Base-by-base conservation (phyloP, 2,888 invertebrate genomes). In the Nomada ruficornis region DNA sequence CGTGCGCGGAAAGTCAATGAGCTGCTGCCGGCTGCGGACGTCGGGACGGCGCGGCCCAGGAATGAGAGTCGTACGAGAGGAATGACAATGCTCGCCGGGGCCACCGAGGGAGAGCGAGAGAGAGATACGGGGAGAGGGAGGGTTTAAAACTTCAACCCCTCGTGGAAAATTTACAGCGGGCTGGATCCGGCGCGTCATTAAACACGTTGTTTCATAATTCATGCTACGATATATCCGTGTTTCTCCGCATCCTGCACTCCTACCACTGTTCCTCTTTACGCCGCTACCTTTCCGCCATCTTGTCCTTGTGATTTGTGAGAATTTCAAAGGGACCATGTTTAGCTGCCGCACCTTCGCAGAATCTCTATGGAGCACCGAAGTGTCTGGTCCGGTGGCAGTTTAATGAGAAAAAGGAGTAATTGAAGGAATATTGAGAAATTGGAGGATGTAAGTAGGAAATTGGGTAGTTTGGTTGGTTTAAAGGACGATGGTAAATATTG, bases 201-300 rank as follows among this genome's bases (percentile, higher is more conserved):
- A 93, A 91, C 93, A 90, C 93, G 93, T 93, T 93, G 93, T 93
- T 93, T 93, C 93, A 93, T 93, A 93, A 93, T 93, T 93, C 92
- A 93, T 90, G 87, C 85, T 72, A 87, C 85, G 89, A 88, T 90
- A 50, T 90, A 89, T 87, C 74, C 68, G 70, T 47, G n/a, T 18
- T 78, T 79, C 72, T 52, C 72, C 47, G 52, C 60, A 62, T 60
- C 62, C 65, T 67, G 18, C 75, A n/a, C 71, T 11, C 52, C 57
- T 64, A 57, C 59, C 55, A 26, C 62, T 67, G 73, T 57, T 47
- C 42, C 23, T 36, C 23, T 52, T 29, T 15, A 7, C 50, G 5
- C 3, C 70, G 20, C 52, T 47, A 23, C 62, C 26, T 11, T 36
- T 11, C 2, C 4, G 29, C 18, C 20, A 62, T 36, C 29, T 47